phyloP scores from a whole-genome alignment of 2,113 vertebrate genomes.

The Phalacrocorax brasilianus region DNA sequence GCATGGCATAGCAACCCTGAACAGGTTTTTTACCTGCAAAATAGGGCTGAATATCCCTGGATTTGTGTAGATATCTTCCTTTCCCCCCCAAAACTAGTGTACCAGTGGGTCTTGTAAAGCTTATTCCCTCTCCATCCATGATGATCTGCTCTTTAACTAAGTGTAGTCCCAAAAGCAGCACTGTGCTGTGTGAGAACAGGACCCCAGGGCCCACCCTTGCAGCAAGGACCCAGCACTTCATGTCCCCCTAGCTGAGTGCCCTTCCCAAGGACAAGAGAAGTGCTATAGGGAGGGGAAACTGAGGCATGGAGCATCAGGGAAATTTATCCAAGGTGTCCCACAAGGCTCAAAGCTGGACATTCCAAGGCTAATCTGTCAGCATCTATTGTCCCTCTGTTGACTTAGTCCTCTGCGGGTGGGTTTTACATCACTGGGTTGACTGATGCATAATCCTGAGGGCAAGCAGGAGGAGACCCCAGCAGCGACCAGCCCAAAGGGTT shows the following conservation, averaged over 20 bases:
- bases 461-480: background rate
- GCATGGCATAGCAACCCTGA: fast-evolving
- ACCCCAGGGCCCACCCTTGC: background rate
- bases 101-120: background rate
- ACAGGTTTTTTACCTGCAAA: background rate
- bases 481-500: background rate
- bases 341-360: background rate
- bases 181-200: background rate
- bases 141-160: background rate
- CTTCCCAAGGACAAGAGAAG: background rate
- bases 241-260: too few relatives aligned
- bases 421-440: background rate
- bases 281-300: background rate
- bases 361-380: background rate
- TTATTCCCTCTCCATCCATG: background rate
- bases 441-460: background rate
- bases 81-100: fast-evolving
- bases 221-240: background rate
- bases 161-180: fast-evolving
- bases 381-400: background rate
- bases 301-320: background rate
- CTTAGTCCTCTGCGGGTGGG: background rate
- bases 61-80: background rate
- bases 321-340: background rate
- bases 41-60: background rate